Base-by-base conservation (phyloP, 2,888 invertebrate species). In the Deilephila porcellus region DNA sequence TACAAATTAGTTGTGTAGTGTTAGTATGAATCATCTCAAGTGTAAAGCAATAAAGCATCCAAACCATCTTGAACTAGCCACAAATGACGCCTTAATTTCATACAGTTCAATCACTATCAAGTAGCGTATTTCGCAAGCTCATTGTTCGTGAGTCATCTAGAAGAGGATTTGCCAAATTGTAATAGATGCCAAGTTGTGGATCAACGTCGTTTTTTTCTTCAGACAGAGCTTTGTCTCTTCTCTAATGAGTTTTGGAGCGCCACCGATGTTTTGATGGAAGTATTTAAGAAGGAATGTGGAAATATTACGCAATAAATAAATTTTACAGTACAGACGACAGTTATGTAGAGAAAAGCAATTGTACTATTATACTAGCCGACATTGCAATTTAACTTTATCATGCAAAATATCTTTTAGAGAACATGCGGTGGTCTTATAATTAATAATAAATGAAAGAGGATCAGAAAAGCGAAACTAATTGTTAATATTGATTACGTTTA, bases 241-340 rank as follows among this genome's bases (percentile, higher is more conserved):
- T 52, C 52, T 67, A 52, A 67, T 67, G 67, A 52, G 25, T 67
- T 62, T 32, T 67, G 67, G 17, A 67, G 67, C 67, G 67, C 67
- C 67, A 67, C 52, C 7, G 52, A 25, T 64, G 20, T 45, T 52
- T 52, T 67, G 1, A 52, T 52, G 17, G 67, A 52, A 52, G 25
- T 17, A 45, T 45, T 67, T 67, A 67, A 6, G 52, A 67, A 52
- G 45, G 67, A 67, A 52, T 67, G 32, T 32, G 70, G 32, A 59
- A 53, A 70, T 17, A 64, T 64, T 37, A 64, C 7, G 20, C 37
- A 64, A 1, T 3, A 45, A 64, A 64, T 64, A 64, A 34, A 37
- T 63, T 32, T 32, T 32, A 5, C 4, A 5, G 32, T 0, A 60
- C 45, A 60, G 29, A 59, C 3, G n/a, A 60, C n/a, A n/a, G 25